Conservation (phyloP, 2,888 invertebrate species). For the Agrilus biguttatus region DNA sequence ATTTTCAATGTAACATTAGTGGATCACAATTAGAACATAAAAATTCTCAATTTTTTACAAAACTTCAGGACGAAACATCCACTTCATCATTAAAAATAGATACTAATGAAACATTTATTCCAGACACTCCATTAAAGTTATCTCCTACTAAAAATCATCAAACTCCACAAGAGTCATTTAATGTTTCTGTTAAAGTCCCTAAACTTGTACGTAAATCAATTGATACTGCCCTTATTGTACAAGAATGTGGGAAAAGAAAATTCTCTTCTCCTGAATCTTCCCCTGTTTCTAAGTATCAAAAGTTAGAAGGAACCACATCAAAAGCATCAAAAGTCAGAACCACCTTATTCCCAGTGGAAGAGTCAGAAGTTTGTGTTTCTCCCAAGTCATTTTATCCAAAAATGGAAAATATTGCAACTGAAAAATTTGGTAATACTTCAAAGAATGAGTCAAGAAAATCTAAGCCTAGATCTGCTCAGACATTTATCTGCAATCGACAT, state of each 20-base stretch:
- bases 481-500: slow-evolving; percentile 22
- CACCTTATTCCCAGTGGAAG: slow-evolving; percentile 21
- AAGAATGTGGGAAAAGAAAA: slow-evolving; percentile 9
- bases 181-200: slow-evolving; percentile 18
- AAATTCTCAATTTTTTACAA: background rate
- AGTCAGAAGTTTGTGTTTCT: slow-evolving; percentile 31
- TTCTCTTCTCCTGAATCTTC: slow-evolving; percentile 8
- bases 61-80: background rate
- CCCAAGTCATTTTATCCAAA: slow-evolving; percentile 43
- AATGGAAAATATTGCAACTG: slow-evolving; percentile 9
- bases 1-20: background rate
- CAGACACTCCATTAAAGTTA: slow-evolving; percentile 16
- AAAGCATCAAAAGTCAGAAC: slow-evolving; percentile 27
- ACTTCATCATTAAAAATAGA: slow-evolving; percentile 4
- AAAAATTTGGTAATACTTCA: background rate
- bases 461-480: slow-evolving; percentile 6
- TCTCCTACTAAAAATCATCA: slow-evolving; percentile 22
- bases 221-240: slow-evolving; percentile 13
- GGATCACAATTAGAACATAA: too few species aligned
- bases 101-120: slow-evolving; percentile 4
- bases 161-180: slow-evolving; percentile 27
- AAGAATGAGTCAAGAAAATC: slow-evolving; percentile 3
- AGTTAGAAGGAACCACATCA: slow-evolving; percentile 10
- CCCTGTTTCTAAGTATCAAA: slow-evolving; percentile 8
- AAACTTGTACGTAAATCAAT: slow-evolving; percentile 23